Base-by-base conservation (phyloP, 2,888 invertebrate genomes). In the Hesperia comma region DNA sequence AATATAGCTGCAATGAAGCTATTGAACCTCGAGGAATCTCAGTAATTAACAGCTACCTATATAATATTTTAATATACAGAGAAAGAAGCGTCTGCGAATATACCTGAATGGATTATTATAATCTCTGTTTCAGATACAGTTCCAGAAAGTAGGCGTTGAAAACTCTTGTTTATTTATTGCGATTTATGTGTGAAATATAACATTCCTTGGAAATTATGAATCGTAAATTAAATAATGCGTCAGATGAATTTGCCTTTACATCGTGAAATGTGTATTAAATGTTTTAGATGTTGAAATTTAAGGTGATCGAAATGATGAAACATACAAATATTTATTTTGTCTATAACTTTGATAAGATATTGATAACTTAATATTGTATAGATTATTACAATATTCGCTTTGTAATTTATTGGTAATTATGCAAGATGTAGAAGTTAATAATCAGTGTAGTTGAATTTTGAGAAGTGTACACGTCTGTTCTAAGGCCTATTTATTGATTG, bases 241-340 rank as follows among this genome's bases (percentile, higher is more conserved):
- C 14, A 14, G 4, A 51, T 51, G 51, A 19, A 21, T 21, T 51
- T 51, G 14, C 21, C 14, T 51, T 51, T 21, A 21, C 6, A 21
- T 21, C 6, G 21, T 46, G 15, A 46, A 46, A 46, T 17, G 12
- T 46, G 43, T 33, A 32, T 46, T 17, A 14, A 53, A 46, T 46
- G 7, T 61, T 49, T 53, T 53, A 32, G n/a, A 32, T 41, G n/a
- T 54, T 19, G 10, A 46, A 63, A 32, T 55, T 54, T 43, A 14
- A 46, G 14, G 19, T 63, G 46, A 46, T 12, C 26, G 26, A 12
- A 37, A 3, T 12, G 37, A 12, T 61, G 14, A 53, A 61, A 40
- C 53, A 61, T 61, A 40, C 19, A 26, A 41, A 53, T 62, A 43
- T 62, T 54, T 54, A 54, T 55, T 51, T 61, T 62, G 54, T 62